These are phyloP conservation scores for Gadopsis marmoratus DNA, from an alignment of 2,797 vertebrate genomes.

Conservation along the genomic window DNA sequence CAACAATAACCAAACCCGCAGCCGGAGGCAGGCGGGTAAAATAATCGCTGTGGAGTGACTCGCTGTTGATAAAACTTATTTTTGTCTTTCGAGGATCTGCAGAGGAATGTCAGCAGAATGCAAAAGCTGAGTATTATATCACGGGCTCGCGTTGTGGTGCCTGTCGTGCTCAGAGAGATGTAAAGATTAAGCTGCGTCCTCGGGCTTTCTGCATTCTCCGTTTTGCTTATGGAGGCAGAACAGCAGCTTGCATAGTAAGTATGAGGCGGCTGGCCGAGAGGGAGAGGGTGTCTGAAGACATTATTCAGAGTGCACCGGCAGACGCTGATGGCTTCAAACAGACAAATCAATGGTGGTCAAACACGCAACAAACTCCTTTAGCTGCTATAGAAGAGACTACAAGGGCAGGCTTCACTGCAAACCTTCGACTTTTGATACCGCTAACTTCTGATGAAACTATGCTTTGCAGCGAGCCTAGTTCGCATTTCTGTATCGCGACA, in stretches of 20 bases:
- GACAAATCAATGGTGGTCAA: constrained; percentile 55
- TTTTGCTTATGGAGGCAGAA: constrained; percentile 66
- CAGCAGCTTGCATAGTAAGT: constrained; percentile 42
- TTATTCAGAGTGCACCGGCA: constrained; percentile 43
- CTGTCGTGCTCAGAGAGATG: constrained; percentile 39
- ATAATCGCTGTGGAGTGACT: constrained; percentile 27
- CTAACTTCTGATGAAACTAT: too few species aligned
- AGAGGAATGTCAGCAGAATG: constrained; percentile 56
- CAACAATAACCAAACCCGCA: constrained; percentile 8
- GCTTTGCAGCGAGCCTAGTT: too few species aligned
- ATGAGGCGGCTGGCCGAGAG: constrained; percentile 27
- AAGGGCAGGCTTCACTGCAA: neutral
- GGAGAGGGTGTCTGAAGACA: constrained; percentile 41
- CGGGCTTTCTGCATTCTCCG: constrained; percentile 20
- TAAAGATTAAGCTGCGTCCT: constrained; percentile 59
- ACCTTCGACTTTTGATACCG: too few species aligned
- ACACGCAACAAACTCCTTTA: neutral
- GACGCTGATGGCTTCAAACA: constrained; percentile 49
- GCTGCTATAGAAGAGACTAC: neutral
- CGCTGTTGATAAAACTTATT: constrained; percentile 41
- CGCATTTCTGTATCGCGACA: too few species aligned
- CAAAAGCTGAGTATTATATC: constrained; percentile 52
- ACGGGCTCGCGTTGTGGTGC: constrained; percentile 30
- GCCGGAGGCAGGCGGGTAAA: constrained; percentile 40
- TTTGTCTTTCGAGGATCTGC: constrained; percentile 61